Evolutionary conservation across 2,113 vertebrate species (phyloP).

Genomic region (Lagenorhynchus albirostris): DNA sequence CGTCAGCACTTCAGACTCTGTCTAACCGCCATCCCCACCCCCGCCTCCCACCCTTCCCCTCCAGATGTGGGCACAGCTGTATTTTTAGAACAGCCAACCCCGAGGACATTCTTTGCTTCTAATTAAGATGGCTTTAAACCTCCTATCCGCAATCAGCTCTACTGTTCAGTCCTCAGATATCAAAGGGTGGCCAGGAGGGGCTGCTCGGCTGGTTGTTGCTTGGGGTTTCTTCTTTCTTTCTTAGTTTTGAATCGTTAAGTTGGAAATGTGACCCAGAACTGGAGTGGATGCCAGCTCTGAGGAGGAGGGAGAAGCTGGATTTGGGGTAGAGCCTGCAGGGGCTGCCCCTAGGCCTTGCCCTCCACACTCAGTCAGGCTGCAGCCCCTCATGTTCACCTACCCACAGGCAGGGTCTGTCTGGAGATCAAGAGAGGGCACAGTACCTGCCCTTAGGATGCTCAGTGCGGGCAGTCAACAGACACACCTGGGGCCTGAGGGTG

Average conservation of each 20-base stretch:
- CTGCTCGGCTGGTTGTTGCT: neutral
- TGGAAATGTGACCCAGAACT: conserved; percentile 54
- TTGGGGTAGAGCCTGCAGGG: neutral
- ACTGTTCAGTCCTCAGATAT: conserved; percentile 46
- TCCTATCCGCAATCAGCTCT: neutral
- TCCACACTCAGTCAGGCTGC: neutral
- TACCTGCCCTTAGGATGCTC: neutral
- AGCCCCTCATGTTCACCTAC: neutral
- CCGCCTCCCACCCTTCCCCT: neutral
- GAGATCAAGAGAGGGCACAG: neutral
- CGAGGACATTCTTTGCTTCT: conserved; percentile 57
- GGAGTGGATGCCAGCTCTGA: neutral
- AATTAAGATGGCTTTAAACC: conserved; percentile 46
- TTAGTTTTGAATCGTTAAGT: neutral
- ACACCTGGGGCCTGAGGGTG: neutral
- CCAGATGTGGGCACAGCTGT: conserved; percentile 52
- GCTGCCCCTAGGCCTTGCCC: neutral
- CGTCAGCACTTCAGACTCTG: neutral
- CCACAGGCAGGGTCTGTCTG: neutral
- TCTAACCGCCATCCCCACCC: neutral
- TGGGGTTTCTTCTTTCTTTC: neutral
- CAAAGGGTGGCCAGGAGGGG: conserved; percentile 21
- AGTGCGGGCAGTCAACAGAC: neutral
- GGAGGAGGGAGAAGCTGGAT: neutral
- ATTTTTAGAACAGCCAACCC: conserved; percentile 49